Conservation (phyloP, 2,888 invertebrate species). For the Phoronis australis region DNA sequence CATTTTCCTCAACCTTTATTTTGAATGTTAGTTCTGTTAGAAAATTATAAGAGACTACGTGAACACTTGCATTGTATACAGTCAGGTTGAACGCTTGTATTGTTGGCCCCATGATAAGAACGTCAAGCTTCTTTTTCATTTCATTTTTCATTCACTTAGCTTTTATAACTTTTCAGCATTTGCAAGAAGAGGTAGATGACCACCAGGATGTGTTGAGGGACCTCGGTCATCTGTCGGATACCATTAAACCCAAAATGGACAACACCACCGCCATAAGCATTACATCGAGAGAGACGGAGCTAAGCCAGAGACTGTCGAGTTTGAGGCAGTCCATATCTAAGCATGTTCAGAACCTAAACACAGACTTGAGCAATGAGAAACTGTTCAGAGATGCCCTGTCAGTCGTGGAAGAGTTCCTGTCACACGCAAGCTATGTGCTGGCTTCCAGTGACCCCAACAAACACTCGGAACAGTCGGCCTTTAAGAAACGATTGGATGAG, state of each 20-base stretch:
- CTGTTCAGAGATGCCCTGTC: slow-evolving; percentile 32
- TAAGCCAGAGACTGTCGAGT: slow-evolving; percentile 35
- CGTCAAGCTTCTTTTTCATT: too few species aligned
- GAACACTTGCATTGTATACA: too few species aligned
- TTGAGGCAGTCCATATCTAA: slow-evolving; percentile 32
- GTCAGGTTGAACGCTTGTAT: too few species aligned
- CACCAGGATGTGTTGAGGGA: slow-evolving; percentile 28
- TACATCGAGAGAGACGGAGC: slow-evolving; percentile 32
- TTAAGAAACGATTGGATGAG: slow-evolving; percentile 24
- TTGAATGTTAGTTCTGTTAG: too few species aligned
- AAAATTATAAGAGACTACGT: too few species aligned
- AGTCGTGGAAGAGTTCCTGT: slow-evolving; percentile 31
- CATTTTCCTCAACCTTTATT: too few species aligned
- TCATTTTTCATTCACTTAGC: not conserved
- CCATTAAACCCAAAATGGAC: slow-evolving; percentile 37
- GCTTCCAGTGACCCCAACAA: slow-evolving; percentile 28
- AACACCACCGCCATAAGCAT: slow-evolving; percentile 33
- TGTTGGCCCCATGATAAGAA: too few species aligned
- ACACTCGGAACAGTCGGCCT: slow-evolving; percentile 27
- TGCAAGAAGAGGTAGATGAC: slow-evolving; percentile 33
- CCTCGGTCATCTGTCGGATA: slow-evolving; percentile 55
- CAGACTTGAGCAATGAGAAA: slow-evolving; percentile 27
- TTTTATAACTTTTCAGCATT: slow-evolving; percentile 25
- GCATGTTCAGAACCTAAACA: slow-evolving; percentile 26
- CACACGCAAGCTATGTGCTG: slow-evolving; percentile 26